phyloP scores from a whole-genome alignment of 2,888 invertebrate species.

The Hirudinaria manillensis region DNA sequence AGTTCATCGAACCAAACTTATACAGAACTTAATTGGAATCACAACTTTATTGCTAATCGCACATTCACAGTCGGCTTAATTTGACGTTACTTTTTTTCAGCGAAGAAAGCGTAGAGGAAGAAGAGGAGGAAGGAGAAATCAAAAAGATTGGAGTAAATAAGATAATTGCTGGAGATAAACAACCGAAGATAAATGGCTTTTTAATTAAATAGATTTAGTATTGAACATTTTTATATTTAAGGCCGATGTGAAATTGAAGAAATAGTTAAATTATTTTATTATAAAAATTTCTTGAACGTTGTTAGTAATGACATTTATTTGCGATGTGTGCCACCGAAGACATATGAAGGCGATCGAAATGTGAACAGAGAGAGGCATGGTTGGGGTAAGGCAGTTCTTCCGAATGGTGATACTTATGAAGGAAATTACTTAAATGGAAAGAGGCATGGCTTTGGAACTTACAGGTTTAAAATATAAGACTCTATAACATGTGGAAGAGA shows the following conservation, averaged over 20 bases:
- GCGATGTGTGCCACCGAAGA: conserved; percentile 53
- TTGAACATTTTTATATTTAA: too few relatives aligned
- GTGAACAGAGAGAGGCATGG: conserved; percentile 73
- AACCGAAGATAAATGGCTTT: too few relatives aligned
- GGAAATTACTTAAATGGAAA: conserved; percentile 74
- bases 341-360: conserved; percentile 75
- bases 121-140: conserved; percentile 3
- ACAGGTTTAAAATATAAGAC: conserved; percentile 55
- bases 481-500: not conserved
- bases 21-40: too few relatives aligned
- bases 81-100: not conserved
- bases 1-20: too few relatives aligned
- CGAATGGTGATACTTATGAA: conserved; percentile 80
- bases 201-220: too few relatives aligned
- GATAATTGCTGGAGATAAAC: too few relatives aligned
- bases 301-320: too few relatives aligned
- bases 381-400: conserved; percentile 72
- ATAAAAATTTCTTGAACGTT: not conserved
- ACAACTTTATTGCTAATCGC: too few relatives aligned
- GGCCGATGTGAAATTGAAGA: not conserved
- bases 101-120: conserved; percentile 4
- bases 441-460: conserved; percentile 75
- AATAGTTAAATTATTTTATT: not conserved
- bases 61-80: too few relatives aligned
- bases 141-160: conserved; percentile 9